phyloP scores from a whole-genome alignment of 1,140 invertebrate species.

The Drosophila kepulauana region DNA sequence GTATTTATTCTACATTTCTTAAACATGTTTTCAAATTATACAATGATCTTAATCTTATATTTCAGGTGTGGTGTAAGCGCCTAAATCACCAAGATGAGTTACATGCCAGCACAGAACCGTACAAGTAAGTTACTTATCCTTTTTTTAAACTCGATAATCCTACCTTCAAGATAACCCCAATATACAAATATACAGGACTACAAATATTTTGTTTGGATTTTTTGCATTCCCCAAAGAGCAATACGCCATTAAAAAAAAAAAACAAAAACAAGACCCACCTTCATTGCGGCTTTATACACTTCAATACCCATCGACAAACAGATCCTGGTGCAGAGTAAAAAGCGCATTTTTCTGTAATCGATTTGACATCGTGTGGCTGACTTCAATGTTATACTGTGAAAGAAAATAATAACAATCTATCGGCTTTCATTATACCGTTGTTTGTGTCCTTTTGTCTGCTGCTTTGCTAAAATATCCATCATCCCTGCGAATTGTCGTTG shows the following conservation, averaged over 20 bases:
- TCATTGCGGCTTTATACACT: slow-evolving; percentile 26
- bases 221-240: not conserved
- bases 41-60: slow-evolving; percentile 26
- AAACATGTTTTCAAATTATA: too few species aligned
- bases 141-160: too few species aligned
- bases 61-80: slow-evolving; percentile 84
- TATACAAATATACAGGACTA: slow-evolving; percentile 14
- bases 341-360: slow-evolving; percentile 24
- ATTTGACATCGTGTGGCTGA: slow-evolving; percentile 33
- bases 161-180: too few species aligned
- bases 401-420: slow-evolving; percentile 25
- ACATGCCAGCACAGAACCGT: slow-evolving; percentile 91
- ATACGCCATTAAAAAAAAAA: not conserved
- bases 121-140: slow-evolving; percentile 88
- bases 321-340: slow-evolving; percentile 7
- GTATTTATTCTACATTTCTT: too few species aligned
- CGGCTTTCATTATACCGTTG: slow-evolving; percentile 30
- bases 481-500: slow-evolving; percentile 19
- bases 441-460: slow-evolving; percentile 45
- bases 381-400: slow-evolving; percentile 6
- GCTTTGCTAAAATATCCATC: slow-evolving; percentile 37
- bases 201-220: slow-evolving; percentile 3
- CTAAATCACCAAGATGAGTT: slow-evolving; percentile 90
- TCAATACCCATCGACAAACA: slow-evolving; percentile 41
- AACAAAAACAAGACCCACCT: not conserved